Base-by-base conservation (phyloP, 2,113 vertebrate genomes). In the Callionymus lyra region DNA sequence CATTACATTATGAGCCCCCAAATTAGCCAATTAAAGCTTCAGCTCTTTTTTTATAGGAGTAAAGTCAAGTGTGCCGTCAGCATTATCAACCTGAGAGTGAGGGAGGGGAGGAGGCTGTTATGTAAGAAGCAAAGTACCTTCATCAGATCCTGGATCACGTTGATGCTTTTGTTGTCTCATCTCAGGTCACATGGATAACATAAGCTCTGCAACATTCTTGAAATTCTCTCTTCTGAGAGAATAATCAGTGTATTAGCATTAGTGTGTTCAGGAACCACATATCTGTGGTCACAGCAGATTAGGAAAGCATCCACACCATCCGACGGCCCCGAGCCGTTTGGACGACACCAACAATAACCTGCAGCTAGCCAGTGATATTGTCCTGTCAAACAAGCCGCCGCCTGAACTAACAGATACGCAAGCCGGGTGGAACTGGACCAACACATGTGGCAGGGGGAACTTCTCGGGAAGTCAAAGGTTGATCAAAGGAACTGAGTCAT, bases 21-120 rank as follows among this genome's bases (percentile, higher is more conserved):
- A 45, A 63, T 57, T 21, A 64, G 47, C 51, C 53, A 50, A 57
- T 59, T 59, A 63, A 61, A 54, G 48, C 44, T 32, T 10, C 47
- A 13, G 34, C 52, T 66, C 51, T 47, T 17, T 10, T n/a, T n/a
- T 40, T 47, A 32, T 38, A 32, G 53, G 42, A 31, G 17, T 12
- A 16, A 57, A 44, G 46, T 44, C 12, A 38, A 56, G 38, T 9
- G 34, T 36, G 44, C 10, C 8, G 21, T 27, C 21, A 27, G 21
- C 21, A 27, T 27, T 27, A 27, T 27, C 21, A 27, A 5, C 21
- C 21, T 27, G 21, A 8, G 21, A 27, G 21, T 27, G n/a, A n/a
- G n/a, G n/a, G n/a, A n/a, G n/a, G n/a, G n/a, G n/a, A n/a, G n/a
- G n/a, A n/a, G n/a, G n/a, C n/a, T n/a, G 21, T 27, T 5, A 27